Conservation (phyloP, 2,113 vertebrate species). For the Platichthys flesus region DNA sequence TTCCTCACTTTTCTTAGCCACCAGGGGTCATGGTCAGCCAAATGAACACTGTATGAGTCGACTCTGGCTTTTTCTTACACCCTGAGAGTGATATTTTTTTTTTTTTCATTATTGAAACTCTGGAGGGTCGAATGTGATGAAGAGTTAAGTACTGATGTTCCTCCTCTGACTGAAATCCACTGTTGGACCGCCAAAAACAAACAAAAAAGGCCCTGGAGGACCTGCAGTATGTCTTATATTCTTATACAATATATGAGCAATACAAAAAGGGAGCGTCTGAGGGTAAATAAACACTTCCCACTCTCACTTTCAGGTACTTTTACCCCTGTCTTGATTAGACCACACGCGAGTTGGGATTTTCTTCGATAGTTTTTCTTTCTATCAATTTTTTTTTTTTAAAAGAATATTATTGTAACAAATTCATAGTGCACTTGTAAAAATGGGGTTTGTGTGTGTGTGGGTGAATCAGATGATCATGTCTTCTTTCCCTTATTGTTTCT, state of each 20-base stretch:
- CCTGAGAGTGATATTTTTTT: not conserved
- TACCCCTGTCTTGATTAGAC: conserved; percentile 48
- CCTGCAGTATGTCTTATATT: conserved; percentile 22
- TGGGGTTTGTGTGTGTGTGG: conserved; percentile 47
- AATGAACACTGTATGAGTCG: conserved; percentile 13
- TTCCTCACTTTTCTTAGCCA: conserved; percentile 7
- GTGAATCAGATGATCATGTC: conserved; percentile 41
- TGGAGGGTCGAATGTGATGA: not conserved
- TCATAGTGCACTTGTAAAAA: conserved; percentile 77
- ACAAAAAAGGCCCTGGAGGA: conserved; percentile 6
- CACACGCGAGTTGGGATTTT: conserved; percentile 39
- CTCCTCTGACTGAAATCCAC: conserved; percentile 16
- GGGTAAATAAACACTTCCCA: conserved; percentile 61
- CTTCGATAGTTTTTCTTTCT: conserved; percentile 65
- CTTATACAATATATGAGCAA: conserved; percentile 70
- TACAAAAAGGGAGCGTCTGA: conserved; percentile 68
- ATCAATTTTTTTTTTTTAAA: conserved; percentile 60
- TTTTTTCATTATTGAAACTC: conserved; percentile 9
- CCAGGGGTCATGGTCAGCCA: conserved; percentile 42
- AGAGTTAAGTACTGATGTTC: conserved; percentile 3
- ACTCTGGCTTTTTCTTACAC: not conserved
- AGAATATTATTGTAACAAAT: conserved; percentile 48
- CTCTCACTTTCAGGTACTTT: conserved; percentile 83
- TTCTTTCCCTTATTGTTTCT: conserved; percentile 44
- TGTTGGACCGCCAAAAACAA: conserved; percentile 26